Evolutionary conservation across 2,888 invertebrate genomes (phyloP), one percentile per base, ranked within the genome.

Genomic region (Aspidiotus destructor): DNA sequence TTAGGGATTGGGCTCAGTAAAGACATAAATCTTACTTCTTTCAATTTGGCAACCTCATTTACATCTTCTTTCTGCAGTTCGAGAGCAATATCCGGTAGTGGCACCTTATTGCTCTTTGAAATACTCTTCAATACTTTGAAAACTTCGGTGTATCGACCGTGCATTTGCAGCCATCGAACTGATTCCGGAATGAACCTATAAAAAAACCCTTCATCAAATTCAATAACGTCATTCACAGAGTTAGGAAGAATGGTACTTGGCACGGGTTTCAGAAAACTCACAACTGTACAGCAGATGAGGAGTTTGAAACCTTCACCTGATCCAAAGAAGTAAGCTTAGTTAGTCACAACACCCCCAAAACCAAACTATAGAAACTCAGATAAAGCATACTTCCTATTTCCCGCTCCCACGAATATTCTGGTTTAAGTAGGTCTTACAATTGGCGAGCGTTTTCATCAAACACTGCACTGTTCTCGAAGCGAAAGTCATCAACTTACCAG

Each of bases 131-230:
- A 70, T 6, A 77, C 75, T 10, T 73, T 72, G 53, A 74, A 73
- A 2, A 77, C 78, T 67, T 78, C 75, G 13, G 75, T 75, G 63
- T 75, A 73, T 69, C 75, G 72, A 5, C 76, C 76, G 67, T 76
- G 76, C 3, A 77, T 75, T 13, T 77, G 73, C 40, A 79, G 75
- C 80, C 80, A 80, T 70, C 80, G 74, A 8, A 78, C 76, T 0
- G 79, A 80, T 72, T 80, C 80, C 8, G 79, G 79, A 6, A 79
- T 73, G 52, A 79, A 62, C 75, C 75, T 75, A 60, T n/a, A 72
- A 69, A 58, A 48, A 55, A 61, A 5, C 1, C 28, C 28, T 28
- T 62, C 2, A 57, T 11, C 41, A 58, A 8, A 28, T 5, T 15
- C 2, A 55, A 55, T n/a, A 5, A 10, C 6, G 15, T 15, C 55